Percentiles rank a stretch among this genome's conserved stretches.
Conservation (phyloP, 2,888 invertebrate species). For the Mythimna albipuncta region DNA sequence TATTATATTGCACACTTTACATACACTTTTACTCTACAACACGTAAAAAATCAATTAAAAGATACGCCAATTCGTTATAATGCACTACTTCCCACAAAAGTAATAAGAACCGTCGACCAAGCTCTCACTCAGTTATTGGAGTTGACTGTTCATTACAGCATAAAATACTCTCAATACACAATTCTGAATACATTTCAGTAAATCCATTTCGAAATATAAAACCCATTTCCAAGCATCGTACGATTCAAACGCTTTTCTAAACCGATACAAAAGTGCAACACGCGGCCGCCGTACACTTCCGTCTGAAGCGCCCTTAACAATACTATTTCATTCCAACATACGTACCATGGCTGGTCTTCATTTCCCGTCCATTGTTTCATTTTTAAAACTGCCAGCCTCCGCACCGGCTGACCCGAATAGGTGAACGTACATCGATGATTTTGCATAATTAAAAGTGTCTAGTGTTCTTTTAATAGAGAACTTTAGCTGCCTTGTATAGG, state of each 20-base stretch:
- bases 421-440: constrained; percentile 78
- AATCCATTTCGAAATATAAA: constrained; percentile 58
- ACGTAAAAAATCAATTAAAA: constrained; percentile 44
- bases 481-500: constrained; percentile 53
- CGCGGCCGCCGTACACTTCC: constrained; percentile 59
- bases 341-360: constrained; percentile 66
- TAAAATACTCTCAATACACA: constrained; percentile 53
- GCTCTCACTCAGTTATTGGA: constrained; percentile 32
- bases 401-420: constrained; percentile 81
- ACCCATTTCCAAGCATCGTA: constrained; percentile 57
- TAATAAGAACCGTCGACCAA: constrained; percentile 45
- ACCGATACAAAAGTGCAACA: constrained; percentile 66
- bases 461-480: constrained; percentile 72
- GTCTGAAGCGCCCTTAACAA: constrained; percentile 66
- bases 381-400: constrained; percentile 77
- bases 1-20: background rate
- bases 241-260: constrained; percentile 61
- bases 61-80: constrained; percentile 45
- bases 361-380: constrained; percentile 83
- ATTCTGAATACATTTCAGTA: constrained; percentile 58
- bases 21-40: background rate
- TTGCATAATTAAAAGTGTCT: constrained; percentile 84
- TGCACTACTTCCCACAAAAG: constrained; percentile 50
- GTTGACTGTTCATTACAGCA: constrained; percentile 53
- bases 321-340: constrained; percentile 72